These are phyloP conservation scores for Ceryle rudis DNA, from an alignment of 2,797 vertebrate genomes.

Conservation along the genomic window DNA sequence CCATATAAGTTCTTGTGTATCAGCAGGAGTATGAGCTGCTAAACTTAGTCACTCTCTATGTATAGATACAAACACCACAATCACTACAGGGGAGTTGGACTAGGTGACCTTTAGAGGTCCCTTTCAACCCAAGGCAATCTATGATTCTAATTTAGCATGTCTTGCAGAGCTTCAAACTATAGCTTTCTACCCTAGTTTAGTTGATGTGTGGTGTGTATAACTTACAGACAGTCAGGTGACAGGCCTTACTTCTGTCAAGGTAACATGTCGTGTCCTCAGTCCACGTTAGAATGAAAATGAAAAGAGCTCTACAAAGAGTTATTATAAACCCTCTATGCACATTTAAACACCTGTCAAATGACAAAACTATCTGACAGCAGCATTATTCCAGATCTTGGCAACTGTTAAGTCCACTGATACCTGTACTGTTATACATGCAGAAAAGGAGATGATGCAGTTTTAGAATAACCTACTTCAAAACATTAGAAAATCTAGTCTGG, in stretches of 20 bases:
- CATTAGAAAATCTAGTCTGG: neutral
- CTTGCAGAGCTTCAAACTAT: neutral
- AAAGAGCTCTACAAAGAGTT: neutral
- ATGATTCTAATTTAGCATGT: neutral
- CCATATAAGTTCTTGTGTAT: neutral
- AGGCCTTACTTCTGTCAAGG: neutral
- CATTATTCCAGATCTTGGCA: neutral
- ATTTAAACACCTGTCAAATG: neutral
- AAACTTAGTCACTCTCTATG: neutral
- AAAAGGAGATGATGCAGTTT: neutral
- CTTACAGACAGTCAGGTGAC: neutral
- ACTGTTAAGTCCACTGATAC: neutral
- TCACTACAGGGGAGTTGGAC: too few relatives aligned
- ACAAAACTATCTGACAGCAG: neutral
- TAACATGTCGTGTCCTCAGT: neutral
- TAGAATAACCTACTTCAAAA: neutral
- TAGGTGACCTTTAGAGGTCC: too few relatives aligned
- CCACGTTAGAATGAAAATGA: neutral
- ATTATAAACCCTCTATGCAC: neutral
- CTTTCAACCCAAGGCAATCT: too few relatives aligned
- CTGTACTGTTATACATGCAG: neutral
- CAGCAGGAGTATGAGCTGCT: neutral
- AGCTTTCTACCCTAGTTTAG: neutral
- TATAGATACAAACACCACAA: neutral
- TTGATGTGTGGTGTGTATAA: neutral